Conservation (phyloP, 1,140 invertebrate genomes). For the Scylla paramamosain region DNA sequence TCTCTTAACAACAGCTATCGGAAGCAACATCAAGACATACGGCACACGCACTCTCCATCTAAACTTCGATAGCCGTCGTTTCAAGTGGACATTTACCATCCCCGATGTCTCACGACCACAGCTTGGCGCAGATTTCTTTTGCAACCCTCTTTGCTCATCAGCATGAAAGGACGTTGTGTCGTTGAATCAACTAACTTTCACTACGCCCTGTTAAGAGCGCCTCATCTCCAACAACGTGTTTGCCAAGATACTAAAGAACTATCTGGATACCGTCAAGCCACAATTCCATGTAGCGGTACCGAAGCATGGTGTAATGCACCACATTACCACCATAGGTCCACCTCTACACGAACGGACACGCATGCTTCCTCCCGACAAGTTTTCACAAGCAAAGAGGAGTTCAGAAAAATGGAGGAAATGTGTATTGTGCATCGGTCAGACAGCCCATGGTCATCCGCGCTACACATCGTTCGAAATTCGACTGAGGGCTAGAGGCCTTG, state of each 20-base stretch:
- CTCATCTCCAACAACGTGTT: constrained; percentile 4
- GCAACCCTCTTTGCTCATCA: not conserved
- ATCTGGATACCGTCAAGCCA: no score
- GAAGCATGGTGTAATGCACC: no score
- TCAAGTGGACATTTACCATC: constrained; percentile 58
- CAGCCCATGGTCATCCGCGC: constrained; percentile 76
- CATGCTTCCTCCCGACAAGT: constrained; percentile 78
- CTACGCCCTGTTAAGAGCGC: not conserved
- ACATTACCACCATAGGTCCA: no score
- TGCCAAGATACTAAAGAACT: not conserved
- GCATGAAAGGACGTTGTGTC: not conserved
- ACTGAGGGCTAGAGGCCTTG: constrained; percentile 79
- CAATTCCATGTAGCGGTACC: no score
- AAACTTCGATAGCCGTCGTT: no score
- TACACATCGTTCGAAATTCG: constrained; percentile 78
- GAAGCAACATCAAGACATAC: constrained; percentile 5
- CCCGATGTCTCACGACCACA: constrained; percentile 64
- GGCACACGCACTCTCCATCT: not conserved
- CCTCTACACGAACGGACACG: constrained; percentile 69
- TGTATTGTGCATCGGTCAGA: constrained; percentile 75
- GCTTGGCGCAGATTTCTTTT: constrained; percentile 59
- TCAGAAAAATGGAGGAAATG: constrained; percentile 69
- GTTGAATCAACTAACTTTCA: not conserved
- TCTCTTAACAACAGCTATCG: constrained; percentile 42
- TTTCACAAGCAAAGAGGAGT: constrained; percentile 77